phyloP scores from a whole-genome alignment of 2,797 vertebrate genomes.

The Pseudocheirus occidentalis region DNA sequence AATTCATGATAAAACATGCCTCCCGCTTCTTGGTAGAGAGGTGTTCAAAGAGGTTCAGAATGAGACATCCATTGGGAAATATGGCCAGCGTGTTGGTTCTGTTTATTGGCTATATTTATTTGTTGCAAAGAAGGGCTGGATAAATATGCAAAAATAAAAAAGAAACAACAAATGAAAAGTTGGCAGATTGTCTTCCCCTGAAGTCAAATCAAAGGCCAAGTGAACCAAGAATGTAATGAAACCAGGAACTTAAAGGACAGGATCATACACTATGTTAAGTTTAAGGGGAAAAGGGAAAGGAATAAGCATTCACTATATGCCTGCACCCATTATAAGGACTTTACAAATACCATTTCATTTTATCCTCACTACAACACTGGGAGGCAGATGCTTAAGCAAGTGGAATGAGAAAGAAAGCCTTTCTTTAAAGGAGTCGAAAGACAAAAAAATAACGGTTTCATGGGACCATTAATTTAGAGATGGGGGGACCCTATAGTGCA shows the following conservation, averaged over 20 bases:
- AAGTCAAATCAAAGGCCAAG: not conserved
- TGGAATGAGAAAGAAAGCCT: not conserved
- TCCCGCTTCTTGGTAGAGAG: not conserved
- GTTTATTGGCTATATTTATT: not conserved
- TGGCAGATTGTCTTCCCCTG: not conserved
- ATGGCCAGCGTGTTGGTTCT: not conserved
- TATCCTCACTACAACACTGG: not conserved
- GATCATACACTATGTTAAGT: not conserved
- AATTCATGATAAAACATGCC: not conserved
- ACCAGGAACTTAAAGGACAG: not conserved
- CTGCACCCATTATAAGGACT: not conserved
- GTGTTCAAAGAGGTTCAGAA: not conserved
- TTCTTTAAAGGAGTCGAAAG: not conserved
- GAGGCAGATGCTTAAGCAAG: not conserved
- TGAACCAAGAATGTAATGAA: not conserved
- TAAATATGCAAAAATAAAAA: not conserved
- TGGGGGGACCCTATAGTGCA: no score
- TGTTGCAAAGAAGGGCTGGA: not conserved
- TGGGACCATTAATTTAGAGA: not conserved
- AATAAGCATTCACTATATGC: not conserved
- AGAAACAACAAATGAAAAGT: not conserved
- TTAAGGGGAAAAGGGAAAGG: not conserved
- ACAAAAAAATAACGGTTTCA: not conserved
- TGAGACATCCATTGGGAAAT: not conserved
- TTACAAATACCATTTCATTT: not conserved